Conservation (phyloP, 2,113 vertebrate genomes). For the Pedetes capensis region DNA sequence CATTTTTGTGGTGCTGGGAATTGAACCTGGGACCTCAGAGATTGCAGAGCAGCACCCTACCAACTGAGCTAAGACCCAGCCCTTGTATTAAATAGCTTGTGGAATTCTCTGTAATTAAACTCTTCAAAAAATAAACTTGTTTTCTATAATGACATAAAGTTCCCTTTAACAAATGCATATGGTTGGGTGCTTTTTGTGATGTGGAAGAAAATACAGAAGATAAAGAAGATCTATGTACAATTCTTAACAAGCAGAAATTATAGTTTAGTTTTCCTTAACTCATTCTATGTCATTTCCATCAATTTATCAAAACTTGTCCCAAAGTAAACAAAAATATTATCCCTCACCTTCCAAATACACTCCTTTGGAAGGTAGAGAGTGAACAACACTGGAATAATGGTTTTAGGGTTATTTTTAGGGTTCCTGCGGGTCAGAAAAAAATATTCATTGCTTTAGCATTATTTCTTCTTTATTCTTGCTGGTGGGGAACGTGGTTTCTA, state of each 20-base stretch:
- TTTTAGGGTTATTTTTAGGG: background rate
- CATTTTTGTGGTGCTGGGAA: too few species aligned
- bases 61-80: too few species aligned
- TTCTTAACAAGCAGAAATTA: slow-evolving; percentile 25
- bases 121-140: slow-evolving; percentile 19
- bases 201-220: background rate
- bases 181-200: background rate
- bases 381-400: background rate
- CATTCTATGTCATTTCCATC: background rate
- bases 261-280: slow-evolving; percentile 13
- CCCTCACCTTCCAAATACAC: background rate
- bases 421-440: background rate
- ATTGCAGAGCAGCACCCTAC: too few species aligned
- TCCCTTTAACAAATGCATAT: background rate
- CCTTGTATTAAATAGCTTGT: too few species aligned
- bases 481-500: background rate
- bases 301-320: slow-evolving; percentile 13
- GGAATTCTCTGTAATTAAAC: slow-evolving; percentile 27
- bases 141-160: slow-evolving; percentile 1
- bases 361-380: background rate
- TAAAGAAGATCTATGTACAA: background rate
- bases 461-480: slow-evolving; percentile 12
- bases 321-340: background rate
- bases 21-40: too few species aligned
- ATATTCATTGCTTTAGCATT: slow-evolving; percentile 7